Evolutionary conservation across 2,888 invertebrate genomes (phyloP).

Genomic region (Drosophila birchii): DNA sequence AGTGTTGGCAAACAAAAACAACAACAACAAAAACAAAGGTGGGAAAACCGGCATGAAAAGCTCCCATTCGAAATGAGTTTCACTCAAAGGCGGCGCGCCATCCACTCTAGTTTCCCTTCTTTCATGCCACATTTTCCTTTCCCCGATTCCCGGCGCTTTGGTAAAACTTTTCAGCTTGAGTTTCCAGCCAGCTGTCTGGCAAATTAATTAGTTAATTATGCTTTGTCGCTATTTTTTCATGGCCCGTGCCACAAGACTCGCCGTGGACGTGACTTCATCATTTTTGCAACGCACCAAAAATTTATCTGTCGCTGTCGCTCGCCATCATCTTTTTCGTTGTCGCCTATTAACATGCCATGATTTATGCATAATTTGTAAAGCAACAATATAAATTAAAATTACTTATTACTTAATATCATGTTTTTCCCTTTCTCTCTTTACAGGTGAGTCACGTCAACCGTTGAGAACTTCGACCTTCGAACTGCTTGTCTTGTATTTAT

Average conservation of each 20-base stretch:
- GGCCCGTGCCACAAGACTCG: conserved; percentile 52
- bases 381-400: conserved; percentile 23
- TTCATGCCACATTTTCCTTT: background rate
- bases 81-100: conserved; percentile 1
- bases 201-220: conserved; percentile 72
- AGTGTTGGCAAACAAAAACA: conserved; percentile 14
- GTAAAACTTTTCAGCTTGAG: conserved; percentile 29
- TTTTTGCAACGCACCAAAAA: conserved; percentile 20
- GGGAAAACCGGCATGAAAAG: conserved; percentile 13
- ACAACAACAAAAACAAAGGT: background rate
- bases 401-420: background rate
- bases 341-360: conserved; percentile 46
- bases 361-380: conserved; percentile 48
- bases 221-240: conserved; percentile 42
- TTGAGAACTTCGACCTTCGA: conserved; percentile 14
- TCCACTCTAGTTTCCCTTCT: conserved; percentile 9
- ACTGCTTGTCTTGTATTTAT: conserved; percentile 13
- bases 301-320: conserved; percentile 1
- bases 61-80: conserved; percentile 14
- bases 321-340: conserved; percentile 8
- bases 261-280: conserved; percentile 43
- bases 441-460: conserved; percentile 64
- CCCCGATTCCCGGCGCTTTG: conserved; percentile 10
- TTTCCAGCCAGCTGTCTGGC: conserved; percentile 39
- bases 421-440: conserved; percentile 39